A percentile compares a stretch with the other conserved stretches of the same genome.
Evolutionary conservation across 2,113 vertebrate genomes (phyloP).

Genomic region (Scomber scombrus): DNA sequence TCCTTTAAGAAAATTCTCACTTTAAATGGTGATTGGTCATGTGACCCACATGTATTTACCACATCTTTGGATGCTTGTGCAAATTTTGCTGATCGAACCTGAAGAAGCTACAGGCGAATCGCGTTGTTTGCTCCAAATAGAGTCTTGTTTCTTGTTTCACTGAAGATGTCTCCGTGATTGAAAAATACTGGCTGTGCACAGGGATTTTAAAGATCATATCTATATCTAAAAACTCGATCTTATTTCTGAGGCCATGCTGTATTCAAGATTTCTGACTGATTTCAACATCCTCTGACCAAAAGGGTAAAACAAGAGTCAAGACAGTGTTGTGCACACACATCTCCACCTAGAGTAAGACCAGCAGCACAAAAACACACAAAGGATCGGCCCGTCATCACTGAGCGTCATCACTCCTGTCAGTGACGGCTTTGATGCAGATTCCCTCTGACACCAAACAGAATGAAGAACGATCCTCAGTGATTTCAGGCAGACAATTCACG

Average conservation of each 20-base stretch:
- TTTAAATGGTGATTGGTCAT: too few species aligned
- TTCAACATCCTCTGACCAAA: too few species aligned
- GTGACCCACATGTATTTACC: too few species aligned
- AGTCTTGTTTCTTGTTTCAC: too few species aligned
- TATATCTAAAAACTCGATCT: neutral
- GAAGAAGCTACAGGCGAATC: too few species aligned
- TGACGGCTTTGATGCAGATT: neutral
- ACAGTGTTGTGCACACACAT: neutral
- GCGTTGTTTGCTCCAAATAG: too few species aligned
- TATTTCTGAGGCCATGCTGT: neutral
- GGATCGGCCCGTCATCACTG: neutral
- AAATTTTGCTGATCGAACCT: too few species aligned
- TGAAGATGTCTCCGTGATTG: too few species aligned
- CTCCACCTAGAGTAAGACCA: slow-evolving; percentile 31
- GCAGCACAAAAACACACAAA: slow-evolving; percentile 23
- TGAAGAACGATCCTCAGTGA: neutral
- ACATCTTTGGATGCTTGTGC: too few species aligned
- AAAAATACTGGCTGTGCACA: too few species aligned
- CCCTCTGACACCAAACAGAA: slow-evolving; percentile 17
- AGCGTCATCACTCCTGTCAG: neutral
- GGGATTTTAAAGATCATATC: neutral
- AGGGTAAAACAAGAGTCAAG: neutral
- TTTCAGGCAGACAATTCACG: neutral
- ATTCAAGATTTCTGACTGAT: slow-evolving; percentile 3
- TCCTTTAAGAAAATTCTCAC: too few species aligned